phyloP scores from a whole-genome alignment of 1,140 invertebrate genomes.

The Hylaeus anthracinus region DNA sequence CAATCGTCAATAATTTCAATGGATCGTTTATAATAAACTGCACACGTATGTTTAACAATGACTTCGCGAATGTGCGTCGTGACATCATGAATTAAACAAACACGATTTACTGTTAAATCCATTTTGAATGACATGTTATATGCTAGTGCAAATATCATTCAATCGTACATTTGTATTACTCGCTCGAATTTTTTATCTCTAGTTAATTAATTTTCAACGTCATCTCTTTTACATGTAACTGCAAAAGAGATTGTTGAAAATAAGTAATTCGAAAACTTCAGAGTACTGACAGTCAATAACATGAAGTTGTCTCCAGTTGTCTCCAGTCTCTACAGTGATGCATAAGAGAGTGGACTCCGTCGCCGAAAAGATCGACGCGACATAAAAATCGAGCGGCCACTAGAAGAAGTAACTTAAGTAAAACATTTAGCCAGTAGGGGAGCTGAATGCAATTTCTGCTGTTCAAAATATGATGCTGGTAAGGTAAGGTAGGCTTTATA shows the following conservation, averaged over 20 bases:
- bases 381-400: too few species aligned
- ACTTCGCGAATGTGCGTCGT: neutral
- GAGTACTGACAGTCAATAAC: conserved; percentile 3
- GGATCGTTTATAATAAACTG: neutral
- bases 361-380: too few species aligned
- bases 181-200: neutral
- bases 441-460: too few species aligned
- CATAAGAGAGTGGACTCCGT: too few species aligned
- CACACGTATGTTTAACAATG: neutral
- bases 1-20: neutral
- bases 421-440: too few species aligned
- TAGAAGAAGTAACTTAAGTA: too few species aligned
- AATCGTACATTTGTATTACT: neutral
- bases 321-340: too few species aligned
- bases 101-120: neutral
- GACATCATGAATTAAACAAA: neutral
- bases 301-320: conserved; percentile 5
- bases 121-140: neutral
- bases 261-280: conserved; percentile 17
- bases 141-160: neutral
- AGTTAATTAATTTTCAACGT: neutral
- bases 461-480: too few species aligned
- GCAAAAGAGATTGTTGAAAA: neutral
- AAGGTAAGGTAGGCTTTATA: too few species aligned
- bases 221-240: neutral